A percentile compares a stretch with the other conserved stretches of the same genome.
These are phyloP conservation scores for Tanypteryx hageni DNA, from an alignment of 2,888 invertebrate genomes.

Conservation along the genomic window DNA sequence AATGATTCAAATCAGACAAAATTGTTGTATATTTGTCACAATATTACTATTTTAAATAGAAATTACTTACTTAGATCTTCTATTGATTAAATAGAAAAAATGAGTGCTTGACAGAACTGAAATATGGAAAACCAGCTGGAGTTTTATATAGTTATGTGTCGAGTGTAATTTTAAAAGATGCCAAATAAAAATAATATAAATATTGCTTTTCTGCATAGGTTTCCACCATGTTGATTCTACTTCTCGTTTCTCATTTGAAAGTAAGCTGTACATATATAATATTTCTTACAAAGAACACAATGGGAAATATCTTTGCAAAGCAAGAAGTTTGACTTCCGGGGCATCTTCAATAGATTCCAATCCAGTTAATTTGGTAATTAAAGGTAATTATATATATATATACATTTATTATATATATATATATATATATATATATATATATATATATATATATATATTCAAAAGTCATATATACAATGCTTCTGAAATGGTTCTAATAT, in stretches of 20 bases:
- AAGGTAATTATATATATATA: background rate
- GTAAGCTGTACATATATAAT: background rate
- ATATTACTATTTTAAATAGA: no score
- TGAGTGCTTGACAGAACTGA: no score
- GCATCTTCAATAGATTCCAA: background rate
- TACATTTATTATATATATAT: background rate
- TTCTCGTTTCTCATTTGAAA: background rate
- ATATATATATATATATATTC: background rate
- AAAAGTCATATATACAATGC: background rate
- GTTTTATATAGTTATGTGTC: no score
- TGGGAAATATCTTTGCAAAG: slow-evolving; percentile 24
- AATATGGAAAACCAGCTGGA: no score
- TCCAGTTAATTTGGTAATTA: background rate
- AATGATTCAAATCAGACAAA: no score
- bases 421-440: no score
- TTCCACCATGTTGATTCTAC: background rate
- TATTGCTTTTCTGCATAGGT: background rate
- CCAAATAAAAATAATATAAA: background rate
- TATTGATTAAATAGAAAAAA: no score
- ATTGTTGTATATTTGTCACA: no score
- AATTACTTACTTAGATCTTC: no score
- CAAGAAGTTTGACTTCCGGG: background rate
- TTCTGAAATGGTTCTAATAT: no score
- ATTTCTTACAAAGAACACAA: background rate
- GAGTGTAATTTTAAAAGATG: background rate